phyloP scores from a whole-genome alignment of 2,797 vertebrate genomes.

The Chaenodraco wilsoni region DNA sequence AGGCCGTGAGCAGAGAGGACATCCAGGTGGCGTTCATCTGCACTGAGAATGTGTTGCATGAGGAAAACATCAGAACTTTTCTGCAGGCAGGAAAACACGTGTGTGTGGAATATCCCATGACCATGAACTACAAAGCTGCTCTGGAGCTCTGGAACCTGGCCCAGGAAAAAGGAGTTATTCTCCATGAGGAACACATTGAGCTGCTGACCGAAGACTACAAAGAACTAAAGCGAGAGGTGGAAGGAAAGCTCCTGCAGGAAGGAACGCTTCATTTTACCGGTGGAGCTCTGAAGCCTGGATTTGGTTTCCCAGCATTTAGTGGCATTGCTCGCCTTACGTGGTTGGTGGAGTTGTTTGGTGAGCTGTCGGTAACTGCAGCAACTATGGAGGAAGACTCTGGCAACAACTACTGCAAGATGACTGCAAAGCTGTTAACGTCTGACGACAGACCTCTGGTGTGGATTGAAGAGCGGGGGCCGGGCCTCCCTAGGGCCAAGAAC shows the following conservation, averaged over 20 bases:
- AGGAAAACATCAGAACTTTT: conserved; percentile 88
- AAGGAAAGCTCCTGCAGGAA: conserved; percentile 87
- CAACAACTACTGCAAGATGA: conserved; percentile 88
- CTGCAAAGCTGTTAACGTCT: conserved; percentile 84
- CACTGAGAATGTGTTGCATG: conserved; percentile 90
- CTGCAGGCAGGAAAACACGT: conserved; percentile 93
- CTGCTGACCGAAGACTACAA: conserved; percentile 91
- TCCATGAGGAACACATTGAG: conserved; percentile 82
- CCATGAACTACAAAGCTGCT: conserved; percentile 82
- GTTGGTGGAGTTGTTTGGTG: conserved; percentile 94
- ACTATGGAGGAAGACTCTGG: conserved; percentile 81
- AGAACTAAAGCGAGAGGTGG: conserved; percentile 88
- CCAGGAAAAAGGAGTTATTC: conserved; percentile 83
- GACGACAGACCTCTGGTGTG: conserved; percentile 88
- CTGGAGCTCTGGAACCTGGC: conserved; percentile 88
- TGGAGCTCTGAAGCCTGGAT: conserved; percentile 82
- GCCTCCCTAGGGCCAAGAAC: conserved; percentile 85
- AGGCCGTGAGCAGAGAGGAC: conserved; percentile 85
- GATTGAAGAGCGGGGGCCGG: conserved; percentile 91
- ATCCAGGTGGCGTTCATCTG: conserved; percentile 90
- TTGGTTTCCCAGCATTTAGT: conserved; percentile 90
- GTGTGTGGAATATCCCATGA: conserved; percentile 95
- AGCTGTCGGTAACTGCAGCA: conserved; percentile 87
- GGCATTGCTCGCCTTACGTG: conserved; percentile 92
- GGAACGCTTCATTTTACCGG: conserved; percentile 94